Evolutionary conservation across 2,113 vertebrate genomes (phyloP), one percentile per base, ranked within the genome.

Genomic region (Mesitornis unicolor): DNA sequence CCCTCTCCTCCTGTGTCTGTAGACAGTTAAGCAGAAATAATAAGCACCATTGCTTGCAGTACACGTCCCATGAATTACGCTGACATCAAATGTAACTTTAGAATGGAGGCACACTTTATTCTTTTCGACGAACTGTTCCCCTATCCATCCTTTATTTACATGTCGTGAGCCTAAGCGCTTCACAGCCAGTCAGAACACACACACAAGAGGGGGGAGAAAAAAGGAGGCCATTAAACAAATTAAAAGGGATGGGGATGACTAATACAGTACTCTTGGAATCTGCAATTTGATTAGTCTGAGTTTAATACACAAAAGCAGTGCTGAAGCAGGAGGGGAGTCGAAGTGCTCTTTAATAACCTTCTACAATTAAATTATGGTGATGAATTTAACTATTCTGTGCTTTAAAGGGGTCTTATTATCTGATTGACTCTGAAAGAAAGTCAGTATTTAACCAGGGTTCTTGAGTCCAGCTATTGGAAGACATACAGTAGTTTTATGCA

Each of bases 241-340:
- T 98, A 98, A 98, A 98, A 98, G 98, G 97, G 96, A 97, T 97
- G 98, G 89, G 94, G 94, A 98, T 98, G 98, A 98, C 98, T 98
- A 98, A 98, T 97, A 98, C 97, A 97, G 98, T 98, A 97, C 97
- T 97, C 97, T 98, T 96, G 98, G 98, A 98, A 98, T 98, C 97
- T 97, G 97, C 98, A 98, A 98, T 98, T 98, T 97, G 98, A 98
- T 98, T 98, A 98, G 98, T 97, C 97, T 97, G 98, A 98, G 97
- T 98, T 98, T 98, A 98, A 98, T 98, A 98, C 97, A 98, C 98
- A 98, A 98, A 98, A 98, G 97, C 97, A 98, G 96, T 65, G 91
- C 97, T 85, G 59, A 97, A 97, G 97, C 97, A 97, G 97, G 97
- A 98, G 97, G 97, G 95, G 95, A 98, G 97, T 95, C 94, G 95